Evolutionary conservation across 2,797 vertebrate species (phyloP).

Genomic region (Syngnathus acus): DNA sequence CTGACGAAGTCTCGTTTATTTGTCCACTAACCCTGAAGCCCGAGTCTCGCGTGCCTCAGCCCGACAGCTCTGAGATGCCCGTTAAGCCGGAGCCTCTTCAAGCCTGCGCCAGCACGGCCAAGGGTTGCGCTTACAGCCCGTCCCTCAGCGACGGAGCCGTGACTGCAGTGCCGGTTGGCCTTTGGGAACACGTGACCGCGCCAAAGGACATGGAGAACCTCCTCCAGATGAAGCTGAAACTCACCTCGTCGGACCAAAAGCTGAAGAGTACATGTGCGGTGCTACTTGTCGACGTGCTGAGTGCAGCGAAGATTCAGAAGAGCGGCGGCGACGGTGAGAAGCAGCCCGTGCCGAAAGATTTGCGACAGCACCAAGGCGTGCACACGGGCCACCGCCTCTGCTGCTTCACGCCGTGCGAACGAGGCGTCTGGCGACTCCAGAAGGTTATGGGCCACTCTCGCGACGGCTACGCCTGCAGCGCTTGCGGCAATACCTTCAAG

Average conservation of each 20-base stretch:
- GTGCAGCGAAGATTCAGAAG: background rate
- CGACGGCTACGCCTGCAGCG: conserved; percentile 50
- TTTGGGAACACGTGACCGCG: conserved; percentile 33
- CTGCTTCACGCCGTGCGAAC: conserved; percentile 48
- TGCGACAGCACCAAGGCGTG: conserved; percentile 48
- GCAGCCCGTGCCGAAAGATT: conserved; percentile 48
- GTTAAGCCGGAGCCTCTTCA: conserved; percentile 41
- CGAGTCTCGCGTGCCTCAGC: conserved; percentile 17
- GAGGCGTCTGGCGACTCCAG: conserved; percentile 51
- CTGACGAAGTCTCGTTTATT: conserved; percentile 17
- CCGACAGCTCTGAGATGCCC: conserved; percentile 10
- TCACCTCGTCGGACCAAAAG: conserved; percentile 44
- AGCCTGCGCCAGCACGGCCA: conserved; percentile 38
- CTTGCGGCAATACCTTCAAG: conserved; percentile 64
- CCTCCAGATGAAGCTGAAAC: conserved; percentile 50
- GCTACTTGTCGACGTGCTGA: conserved; percentile 59
- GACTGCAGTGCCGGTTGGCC: conserved; percentile 21
- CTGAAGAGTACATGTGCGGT: conserved; percentile 54
- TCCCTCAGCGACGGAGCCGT: conserved; percentile 31
- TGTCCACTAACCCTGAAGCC: conserved; percentile 42
- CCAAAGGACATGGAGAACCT: conserved; percentile 22
- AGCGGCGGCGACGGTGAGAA: background rate
- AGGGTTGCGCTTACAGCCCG: conserved; percentile 43
- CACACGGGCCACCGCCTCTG: conserved; percentile 63
- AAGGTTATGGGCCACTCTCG: conserved; percentile 31